Conservation (phyloP, 2,797 vertebrate species). For the Neosalanx taihuensis region DNA sequence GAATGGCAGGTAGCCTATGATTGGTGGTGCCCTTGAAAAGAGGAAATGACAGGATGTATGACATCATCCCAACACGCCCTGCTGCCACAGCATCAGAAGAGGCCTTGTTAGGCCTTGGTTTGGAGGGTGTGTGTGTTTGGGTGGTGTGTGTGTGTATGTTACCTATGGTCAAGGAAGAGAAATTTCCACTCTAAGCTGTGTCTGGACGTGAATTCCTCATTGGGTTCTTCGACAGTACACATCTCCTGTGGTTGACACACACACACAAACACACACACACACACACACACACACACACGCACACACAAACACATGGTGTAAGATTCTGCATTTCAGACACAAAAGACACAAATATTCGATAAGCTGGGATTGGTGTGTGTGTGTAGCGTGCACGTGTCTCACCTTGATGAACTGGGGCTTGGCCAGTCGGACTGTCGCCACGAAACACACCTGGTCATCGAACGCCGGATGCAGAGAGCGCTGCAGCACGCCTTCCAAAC, state of each 20-base stretch:
- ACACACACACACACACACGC: neutral
- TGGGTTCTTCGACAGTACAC: constrained; percentile 94
- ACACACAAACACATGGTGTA: constrained; percentile 21
- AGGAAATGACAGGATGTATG: constrained; percentile 8
- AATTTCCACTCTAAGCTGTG: constrained; percentile 99
- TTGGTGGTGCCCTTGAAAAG: constrained; percentile 91
- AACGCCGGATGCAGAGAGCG: constrained; percentile 85
- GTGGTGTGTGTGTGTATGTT: constrained; percentile 27
- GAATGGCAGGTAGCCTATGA: constrained; percentile 98
- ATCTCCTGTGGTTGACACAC: constrained; percentile 81
- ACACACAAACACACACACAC: constrained; percentile 18
- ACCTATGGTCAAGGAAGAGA: constrained; percentile 97
- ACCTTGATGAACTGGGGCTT: constrained; percentile 99
- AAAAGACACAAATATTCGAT: constrained; percentile 3
- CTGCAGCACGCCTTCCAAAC: constrained; percentile 91
- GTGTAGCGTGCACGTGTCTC: constrained; percentile 30
- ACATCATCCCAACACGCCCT: neutral
- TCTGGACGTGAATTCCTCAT: constrained; percentile 96
- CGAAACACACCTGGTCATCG: constrained; percentile 94
- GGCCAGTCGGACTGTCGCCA: constrained; percentile 93
- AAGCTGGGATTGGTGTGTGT: neutral
- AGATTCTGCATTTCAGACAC: constrained; percentile 19
- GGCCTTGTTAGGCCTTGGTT: neutral
- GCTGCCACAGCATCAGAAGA: neutral
- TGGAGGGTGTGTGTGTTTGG: neutral